These are phyloP conservation scores for Lacerta viridis DNA, from an alignment of 2,797 vertebrate species.

Conservation along the genomic window DNA sequence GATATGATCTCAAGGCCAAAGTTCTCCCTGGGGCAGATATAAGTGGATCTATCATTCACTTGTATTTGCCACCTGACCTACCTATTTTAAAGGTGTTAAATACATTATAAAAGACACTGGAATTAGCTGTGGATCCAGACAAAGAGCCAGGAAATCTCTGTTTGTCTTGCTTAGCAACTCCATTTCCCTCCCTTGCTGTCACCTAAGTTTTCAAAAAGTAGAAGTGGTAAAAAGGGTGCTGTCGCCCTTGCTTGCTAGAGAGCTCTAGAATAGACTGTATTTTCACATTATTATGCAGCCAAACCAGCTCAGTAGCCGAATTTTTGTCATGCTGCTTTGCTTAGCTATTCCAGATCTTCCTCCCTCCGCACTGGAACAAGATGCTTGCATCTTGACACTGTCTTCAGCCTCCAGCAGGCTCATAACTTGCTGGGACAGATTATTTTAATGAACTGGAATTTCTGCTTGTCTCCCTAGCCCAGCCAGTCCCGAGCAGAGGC, in stretches of 20 bases:
- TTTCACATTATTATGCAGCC: neutral
- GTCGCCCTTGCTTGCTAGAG: neutral
- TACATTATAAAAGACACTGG: neutral
- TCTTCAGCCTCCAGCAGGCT: neutral
- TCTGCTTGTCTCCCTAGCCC: neutral
- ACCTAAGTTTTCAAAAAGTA: neutral
- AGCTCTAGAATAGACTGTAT: neutral
- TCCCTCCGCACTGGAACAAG: neutral
- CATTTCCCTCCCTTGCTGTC: neutral
- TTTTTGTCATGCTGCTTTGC: slow-evolving; percentile 8
- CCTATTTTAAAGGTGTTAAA: neutral
- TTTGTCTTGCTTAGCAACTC: neutral
- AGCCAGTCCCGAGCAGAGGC: slow-evolving; percentile 1
- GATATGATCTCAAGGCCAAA: neutral
- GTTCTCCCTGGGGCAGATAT: neutral
- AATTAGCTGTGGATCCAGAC: neutral
- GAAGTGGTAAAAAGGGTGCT: neutral
- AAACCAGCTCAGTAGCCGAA: neutral
- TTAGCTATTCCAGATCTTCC: neutral
- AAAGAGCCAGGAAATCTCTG: neutral
- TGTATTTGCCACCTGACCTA: too few relatives aligned
- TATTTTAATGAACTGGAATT: slow-evolving; percentile 32
- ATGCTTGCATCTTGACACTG: neutral
- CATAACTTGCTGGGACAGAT: fast-evolving
- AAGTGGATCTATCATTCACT: neutral